Base-by-base conservation (phyloP, 1,140 invertebrate species). In the Orussus abietinus region DNA sequence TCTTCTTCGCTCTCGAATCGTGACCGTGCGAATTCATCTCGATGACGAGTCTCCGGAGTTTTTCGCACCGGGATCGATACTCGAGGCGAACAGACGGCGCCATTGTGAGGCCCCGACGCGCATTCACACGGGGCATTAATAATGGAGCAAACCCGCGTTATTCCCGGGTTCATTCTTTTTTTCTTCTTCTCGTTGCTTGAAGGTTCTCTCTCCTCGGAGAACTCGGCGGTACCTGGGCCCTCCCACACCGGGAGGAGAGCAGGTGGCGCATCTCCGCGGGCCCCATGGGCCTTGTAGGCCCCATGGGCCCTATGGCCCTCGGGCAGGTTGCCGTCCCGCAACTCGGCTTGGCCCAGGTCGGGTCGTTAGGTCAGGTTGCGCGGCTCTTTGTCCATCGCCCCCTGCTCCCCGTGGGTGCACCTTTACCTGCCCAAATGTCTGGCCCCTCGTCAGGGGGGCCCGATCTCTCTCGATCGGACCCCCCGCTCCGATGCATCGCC, bases 121-220 rank as follows among this genome's bases (percentile, higher is more conserved):
- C 31, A 50, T 49, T 49, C 47, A 53, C 47, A 50, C 45, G 50
- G 37, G n/a, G 29, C 28, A 51, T 66, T 64, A 65, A 68, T 61
- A 62, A 63, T 59, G 51, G 55, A 57, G 45, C 25, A 48, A 49
- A 42, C 55, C 49, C 46, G 20, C 32, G 49, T 48, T 49, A 50
- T 58, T 40, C 53, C 30, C 40, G 37, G 25, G 28, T n/a, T 29
- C 30, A 25, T 12, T 22, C 14, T 22, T 21, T 22, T 22, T 17
- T 28, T 19, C 35, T 29, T 15, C 18, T 15, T 13, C 17, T 12
- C 17, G n/a, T 40, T 15, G 11, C 11, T 19, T 20, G 10, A 30
- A 13, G 17, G 4, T 12, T 39, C 45, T 49, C 53, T 55, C 51
- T 45, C 45, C 50, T 38, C n/a, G n/a, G n/a, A n/a, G n/a, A n/a